phyloP scores from a whole-genome alignment of 2,797 vertebrate species.

The Ficedula albicollis region DNA sequence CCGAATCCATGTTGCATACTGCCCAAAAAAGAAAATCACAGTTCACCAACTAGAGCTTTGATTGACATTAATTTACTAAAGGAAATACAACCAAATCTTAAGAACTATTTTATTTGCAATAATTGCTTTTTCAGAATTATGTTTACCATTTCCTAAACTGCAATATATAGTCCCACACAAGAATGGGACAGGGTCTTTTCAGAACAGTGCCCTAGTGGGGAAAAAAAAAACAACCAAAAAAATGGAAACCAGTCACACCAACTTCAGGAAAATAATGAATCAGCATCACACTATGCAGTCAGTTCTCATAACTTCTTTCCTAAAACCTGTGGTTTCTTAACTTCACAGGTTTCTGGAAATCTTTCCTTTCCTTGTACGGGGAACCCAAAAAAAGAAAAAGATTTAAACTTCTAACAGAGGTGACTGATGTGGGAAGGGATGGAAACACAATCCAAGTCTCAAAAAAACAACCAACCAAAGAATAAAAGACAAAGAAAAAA shows the following conservation, averaged over 20 bases:
- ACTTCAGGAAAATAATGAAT: background rate
- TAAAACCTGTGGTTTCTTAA: background rate
- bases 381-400: background rate
- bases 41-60: background rate
- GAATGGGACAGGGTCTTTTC: background rate
- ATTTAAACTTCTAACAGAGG: background rate
- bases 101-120: background rate
- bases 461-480: background rate
- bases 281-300: background rate
- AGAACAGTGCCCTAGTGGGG: background rate
- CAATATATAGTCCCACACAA: background rate
- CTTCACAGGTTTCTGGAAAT: background rate
- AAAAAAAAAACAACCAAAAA: background rate
- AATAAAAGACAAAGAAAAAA: background rate
- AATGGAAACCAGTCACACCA: background rate
- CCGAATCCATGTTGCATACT: background rate
- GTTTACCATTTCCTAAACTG: background rate
- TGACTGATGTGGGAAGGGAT: background rate
- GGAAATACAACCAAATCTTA: background rate
- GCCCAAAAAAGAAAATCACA: background rate
- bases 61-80: background rate
- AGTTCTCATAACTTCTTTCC: background rate
- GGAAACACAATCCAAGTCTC: background rate
- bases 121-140: background rate
- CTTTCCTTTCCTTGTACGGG: background rate